These are phyloP conservation scores for Drosophila gunungcola DNA, from an alignment of 1,140 invertebrate genomes.

Conservation along the genomic window DNA sequence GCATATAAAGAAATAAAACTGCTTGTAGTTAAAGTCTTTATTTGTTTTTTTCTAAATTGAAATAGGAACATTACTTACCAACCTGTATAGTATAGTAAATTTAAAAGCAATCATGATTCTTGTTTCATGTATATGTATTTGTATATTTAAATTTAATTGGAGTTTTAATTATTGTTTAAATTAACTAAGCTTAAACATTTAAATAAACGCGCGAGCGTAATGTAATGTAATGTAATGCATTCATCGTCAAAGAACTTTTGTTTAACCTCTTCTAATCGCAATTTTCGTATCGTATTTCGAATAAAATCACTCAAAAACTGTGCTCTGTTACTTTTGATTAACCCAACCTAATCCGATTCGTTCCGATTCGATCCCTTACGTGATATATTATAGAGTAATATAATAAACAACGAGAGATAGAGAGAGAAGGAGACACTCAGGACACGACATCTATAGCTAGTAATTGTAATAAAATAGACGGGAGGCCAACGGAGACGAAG, in stretches of 20 bases:
- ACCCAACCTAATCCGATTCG: constrained; percentile 20
- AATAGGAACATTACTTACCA: not conserved
- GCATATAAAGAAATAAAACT: no score
- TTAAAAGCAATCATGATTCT: no score
- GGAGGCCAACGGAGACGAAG: constrained; percentile 69
- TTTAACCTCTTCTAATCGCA: constrained; percentile 46
- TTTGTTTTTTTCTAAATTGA: no score
- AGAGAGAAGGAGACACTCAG: constrained; percentile 56
- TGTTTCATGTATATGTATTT: constrained; percentile 61
- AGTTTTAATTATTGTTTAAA: constrained; percentile 76
- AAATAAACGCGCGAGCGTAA: constrained; percentile 67
- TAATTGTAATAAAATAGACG: constrained; percentile 79
- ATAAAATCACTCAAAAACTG: constrained; percentile 80
- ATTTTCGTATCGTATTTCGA: constrained; percentile 56
- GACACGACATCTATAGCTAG: constrained; percentile 71
- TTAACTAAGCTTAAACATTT: constrained; percentile 81
- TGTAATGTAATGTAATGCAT: constrained; percentile 56
- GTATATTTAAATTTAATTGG: constrained; percentile 81
- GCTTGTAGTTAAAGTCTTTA: no score
- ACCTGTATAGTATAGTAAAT: no score
- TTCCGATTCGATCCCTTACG: constrained; percentile 31
- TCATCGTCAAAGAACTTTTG: constrained; percentile 18
- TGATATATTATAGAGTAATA: constrained; percentile 45
- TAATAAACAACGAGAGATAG: constrained; percentile 64
- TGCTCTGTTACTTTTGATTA: constrained; percentile 67